phyloP scores from a whole-genome alignment of 2,888 invertebrate species.

The Cordilura impudica region DNA sequence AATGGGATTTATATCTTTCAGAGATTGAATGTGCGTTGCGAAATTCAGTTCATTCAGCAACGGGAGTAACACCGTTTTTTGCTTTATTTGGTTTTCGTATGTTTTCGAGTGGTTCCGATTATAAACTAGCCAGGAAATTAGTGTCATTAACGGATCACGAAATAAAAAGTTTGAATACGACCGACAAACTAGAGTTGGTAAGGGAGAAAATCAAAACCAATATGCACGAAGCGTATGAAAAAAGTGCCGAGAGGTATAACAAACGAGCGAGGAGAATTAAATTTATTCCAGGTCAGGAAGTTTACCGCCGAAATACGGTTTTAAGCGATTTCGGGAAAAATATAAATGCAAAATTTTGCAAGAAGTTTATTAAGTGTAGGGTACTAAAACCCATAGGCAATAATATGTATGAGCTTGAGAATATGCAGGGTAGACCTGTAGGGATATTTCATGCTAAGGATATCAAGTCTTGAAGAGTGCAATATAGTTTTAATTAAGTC shows the following conservation, averaged over 20 bases:
- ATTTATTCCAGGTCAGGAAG: background rate
- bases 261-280: background rate
- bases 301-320: no score
- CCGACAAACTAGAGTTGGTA: background rate
- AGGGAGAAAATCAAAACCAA: background rate
- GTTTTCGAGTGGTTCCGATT: conserved; percentile 12
- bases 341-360: background rate
- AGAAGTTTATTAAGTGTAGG: background rate
- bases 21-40: background rate
- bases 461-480: no score
- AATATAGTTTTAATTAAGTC: no score
- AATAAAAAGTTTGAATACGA: background rate
- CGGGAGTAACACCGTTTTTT: background rate
- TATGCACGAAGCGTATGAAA: conserved; percentile 12
- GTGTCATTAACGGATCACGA: conserved; percentile 10
- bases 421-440: background rate
- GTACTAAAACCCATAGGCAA: no score
- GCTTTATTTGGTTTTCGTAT: conserved; percentile 1
- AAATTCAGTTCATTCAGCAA: background rate
- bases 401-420: background rate
- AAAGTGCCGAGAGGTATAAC: conserved; percentile 7
- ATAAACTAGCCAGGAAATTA: conserved; percentile 1
- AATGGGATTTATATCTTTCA: conserved; percentile 42
- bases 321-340: background rate
- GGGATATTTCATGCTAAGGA: background rate